Evolutionary conservation across 2,797 vertebrate species (phyloP).

Genomic region (Forpus xanthops): DNA sequence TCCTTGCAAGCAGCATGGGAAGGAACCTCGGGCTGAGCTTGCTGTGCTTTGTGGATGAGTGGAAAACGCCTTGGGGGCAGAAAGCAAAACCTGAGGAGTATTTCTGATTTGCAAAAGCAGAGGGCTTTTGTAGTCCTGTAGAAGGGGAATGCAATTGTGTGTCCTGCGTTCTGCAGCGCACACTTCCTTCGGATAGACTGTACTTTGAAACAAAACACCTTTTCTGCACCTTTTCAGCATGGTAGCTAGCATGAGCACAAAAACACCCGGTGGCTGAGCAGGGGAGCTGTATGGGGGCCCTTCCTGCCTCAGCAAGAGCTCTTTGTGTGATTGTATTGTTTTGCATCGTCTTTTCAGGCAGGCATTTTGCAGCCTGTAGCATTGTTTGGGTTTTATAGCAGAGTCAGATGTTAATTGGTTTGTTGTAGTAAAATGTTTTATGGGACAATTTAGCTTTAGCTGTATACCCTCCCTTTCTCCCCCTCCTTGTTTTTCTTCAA

Average conservation of each 20-base stretch:
- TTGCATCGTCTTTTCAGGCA: background rate
- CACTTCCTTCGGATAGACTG: fast-evolving
- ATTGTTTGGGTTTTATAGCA: background rate
- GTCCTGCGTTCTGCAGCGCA: background rate
- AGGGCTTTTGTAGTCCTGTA: background rate
- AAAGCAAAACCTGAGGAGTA: background rate
- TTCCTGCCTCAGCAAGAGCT: background rate
- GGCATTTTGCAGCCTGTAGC: background rate
- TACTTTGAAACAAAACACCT: background rate
- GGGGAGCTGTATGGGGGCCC: background rate
- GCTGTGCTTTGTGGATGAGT: fast-evolving
- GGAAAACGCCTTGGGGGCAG: background rate
- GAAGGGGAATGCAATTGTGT: fast-evolving
- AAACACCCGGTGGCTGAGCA: fast-evolving
- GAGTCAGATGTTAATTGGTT: constrained; percentile 14
- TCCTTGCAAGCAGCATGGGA: fast-evolving
- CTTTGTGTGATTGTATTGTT: background rate
- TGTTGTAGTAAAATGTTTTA: constrained; percentile 23
- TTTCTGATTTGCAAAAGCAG: background rate
- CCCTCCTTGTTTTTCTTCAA: background rate
- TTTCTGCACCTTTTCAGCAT: background rate
- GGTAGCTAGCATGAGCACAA: background rate
- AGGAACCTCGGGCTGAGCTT: background rate
- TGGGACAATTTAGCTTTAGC: background rate
- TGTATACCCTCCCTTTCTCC: background rate